Conservation (phyloP, 2,888 invertebrate genomes). For the Polyploca ridens region DNA sequence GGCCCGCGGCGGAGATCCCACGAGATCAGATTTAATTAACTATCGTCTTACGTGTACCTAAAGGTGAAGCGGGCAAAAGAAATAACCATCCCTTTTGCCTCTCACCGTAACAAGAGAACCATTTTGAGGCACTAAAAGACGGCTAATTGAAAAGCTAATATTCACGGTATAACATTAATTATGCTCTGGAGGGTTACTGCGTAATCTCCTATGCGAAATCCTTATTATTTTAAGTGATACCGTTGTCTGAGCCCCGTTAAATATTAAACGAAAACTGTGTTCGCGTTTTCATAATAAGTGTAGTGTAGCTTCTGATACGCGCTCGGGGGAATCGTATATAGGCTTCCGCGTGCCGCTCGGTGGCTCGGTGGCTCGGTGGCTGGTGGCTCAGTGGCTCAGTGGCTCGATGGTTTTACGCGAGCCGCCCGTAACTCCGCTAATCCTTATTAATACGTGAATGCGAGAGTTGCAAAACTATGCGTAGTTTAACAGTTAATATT, state of each 20-base stretch:
- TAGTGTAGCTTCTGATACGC: conserved; percentile 1
- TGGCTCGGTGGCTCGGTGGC: not conserved
- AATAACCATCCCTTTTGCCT: conserved; percentile 45
- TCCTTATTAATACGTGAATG: conserved; percentile 8
- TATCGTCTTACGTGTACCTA: conserved; percentile 67
- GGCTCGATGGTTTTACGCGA: conserved; percentile 1
- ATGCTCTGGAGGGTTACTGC: conserved; percentile 68
- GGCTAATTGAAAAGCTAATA: conserved; percentile 83
- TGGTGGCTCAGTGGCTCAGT: not conserved
- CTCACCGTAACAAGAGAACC: conserved; percentile 63
- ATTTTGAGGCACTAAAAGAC: conserved; percentile 76
- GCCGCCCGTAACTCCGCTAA: conserved; percentile 6
- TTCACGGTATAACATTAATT: conserved; percentile 80
- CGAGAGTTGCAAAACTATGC: conserved; percentile 2
- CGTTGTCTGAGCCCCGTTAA: conserved; percentile 46
- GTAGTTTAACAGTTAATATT: conserved; percentile 9
- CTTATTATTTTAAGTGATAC: conserved; percentile 75
- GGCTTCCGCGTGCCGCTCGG: not conserved
- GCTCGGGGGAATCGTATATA: not conserved
- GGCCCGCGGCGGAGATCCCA: conserved; percentile 55
- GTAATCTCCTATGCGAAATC: conserved; percentile 70
- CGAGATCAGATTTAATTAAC: conserved; percentile 74
- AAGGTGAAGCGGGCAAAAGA: conserved; percentile 50
- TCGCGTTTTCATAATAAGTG: conserved; percentile 3
- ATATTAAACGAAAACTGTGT: conserved; percentile 52